Evolutionary conservation across 2,113 vertebrate genomes (phyloP).

Genomic region (Atractosteus spatula): DNA sequence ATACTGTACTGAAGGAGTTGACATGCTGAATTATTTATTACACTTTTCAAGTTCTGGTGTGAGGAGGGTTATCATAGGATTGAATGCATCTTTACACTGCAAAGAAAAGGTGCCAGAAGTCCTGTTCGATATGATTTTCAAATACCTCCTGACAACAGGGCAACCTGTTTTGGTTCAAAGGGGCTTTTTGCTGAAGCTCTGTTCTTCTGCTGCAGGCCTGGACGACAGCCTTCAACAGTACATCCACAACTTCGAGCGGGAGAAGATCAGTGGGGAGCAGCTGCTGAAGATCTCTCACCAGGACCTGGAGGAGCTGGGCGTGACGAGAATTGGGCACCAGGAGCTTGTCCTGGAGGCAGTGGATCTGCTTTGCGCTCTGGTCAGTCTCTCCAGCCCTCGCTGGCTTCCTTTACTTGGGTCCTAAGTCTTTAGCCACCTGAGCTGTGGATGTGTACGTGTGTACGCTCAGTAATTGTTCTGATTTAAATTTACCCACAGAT

Average conservation of each 20-base stretch:
- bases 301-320: constrained; percentile 92
- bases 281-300: constrained; percentile 93
- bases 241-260: constrained; percentile 85
- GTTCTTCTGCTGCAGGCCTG: constrained; percentile 67
- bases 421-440: background rate
- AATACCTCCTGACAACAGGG: no score
- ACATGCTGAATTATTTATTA: constrained; percentile 3
- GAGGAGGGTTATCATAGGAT: no score
- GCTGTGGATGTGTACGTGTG: background rate
- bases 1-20: constrained; percentile 7
- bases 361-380: constrained; percentile 94
- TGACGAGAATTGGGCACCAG: constrained; percentile 91
- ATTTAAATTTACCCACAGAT: constrained; percentile 25
- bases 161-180: background rate
- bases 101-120: no score
- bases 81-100: no score
- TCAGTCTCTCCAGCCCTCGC: constrained; percentile 60
- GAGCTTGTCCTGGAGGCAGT: constrained; percentile 94
- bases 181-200: constrained; percentile 13
- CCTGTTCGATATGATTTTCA: no score
- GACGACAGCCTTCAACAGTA: constrained; percentile 94
- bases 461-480: background rate
- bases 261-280: constrained; percentile 95
- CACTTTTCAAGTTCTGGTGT: no score
- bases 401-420: background rate